These are phyloP conservation scores for Drosophila mercatorum DNA, from an alignment of 2,888 invertebrate genomes.

Conservation along the genomic window DNA sequence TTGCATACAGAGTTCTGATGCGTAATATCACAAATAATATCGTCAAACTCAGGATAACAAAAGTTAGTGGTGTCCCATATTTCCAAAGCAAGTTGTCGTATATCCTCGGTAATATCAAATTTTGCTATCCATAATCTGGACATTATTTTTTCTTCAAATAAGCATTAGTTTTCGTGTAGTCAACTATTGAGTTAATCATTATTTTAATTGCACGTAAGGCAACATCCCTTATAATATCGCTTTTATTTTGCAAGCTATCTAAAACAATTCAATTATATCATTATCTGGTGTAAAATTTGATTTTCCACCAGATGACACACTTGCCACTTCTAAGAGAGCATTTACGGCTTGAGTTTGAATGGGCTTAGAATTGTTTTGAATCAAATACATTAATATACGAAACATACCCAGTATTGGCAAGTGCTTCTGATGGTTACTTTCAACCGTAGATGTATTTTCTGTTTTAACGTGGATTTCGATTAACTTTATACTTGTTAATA, in stretches of 20 bases:
- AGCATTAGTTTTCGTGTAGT: slow-evolving; percentile 27
- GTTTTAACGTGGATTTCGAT: slow-evolving; percentile 90
- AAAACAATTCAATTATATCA: slow-evolving; percentile 92
- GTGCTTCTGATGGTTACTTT: slow-evolving; percentile 89
- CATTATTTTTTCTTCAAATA: slow-evolving; percentile 86
- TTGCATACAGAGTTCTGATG: slow-evolving; percentile 93
- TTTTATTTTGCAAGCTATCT: slow-evolving; percentile 90
- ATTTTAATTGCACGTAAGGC: slow-evolving; percentile 90
- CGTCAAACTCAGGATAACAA: slow-evolving; percentile 84
- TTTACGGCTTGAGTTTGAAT: slow-evolving; percentile 91
- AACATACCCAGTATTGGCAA: slow-evolving; percentile 94
- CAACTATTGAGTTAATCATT: slow-evolving; percentile 87
- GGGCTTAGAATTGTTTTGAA: slow-evolving; percentile 90
- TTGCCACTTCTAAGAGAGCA: slow-evolving; percentile 92
- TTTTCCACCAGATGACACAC: slow-evolving; percentile 89
- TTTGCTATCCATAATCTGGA: slow-evolving; percentile 93
- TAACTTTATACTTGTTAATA: slow-evolving; percentile 88
- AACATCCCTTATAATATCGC: slow-evolving; percentile 91
- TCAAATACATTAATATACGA: slow-evolving; percentile 90
- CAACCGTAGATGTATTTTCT: slow-evolving; percentile 81
- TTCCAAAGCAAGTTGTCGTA: slow-evolving; percentile 87
- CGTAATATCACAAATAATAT: slow-evolving; percentile 88
- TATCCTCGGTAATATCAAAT: slow-evolving; percentile 92
- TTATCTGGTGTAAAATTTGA: slow-evolving; percentile 87
- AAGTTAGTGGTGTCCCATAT: slow-evolving; percentile 88